Base-by-base conservation (phyloP, 2,888 invertebrate species). In the Hyposoter dolosus region DNA sequence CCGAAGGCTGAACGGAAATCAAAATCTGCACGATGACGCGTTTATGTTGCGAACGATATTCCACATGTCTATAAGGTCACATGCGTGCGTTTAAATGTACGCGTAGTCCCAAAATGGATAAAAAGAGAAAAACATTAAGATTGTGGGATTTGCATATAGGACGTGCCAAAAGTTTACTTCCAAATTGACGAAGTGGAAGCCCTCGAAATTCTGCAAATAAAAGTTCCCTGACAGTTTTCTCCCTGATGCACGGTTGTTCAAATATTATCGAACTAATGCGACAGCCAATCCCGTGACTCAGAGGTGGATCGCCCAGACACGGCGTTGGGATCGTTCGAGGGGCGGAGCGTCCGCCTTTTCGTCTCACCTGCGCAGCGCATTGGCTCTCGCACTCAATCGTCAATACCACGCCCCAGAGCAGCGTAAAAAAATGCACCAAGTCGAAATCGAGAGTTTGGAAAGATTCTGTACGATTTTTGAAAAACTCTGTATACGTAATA, bases 1-100 rank as follows among this genome's bases (percentile, higher is more conserved):
- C 17, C 72, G 50, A 72, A 80, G 72, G 65, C 65, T 35, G 32
- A 45, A 72, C 63, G 65, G 65, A 80, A 80, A 80, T 77, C 66
- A 45, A 80, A 71, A 72, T 19, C 77, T 53, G 43, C 35, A 17
- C 28, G 53, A 78, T 53, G 77, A 68, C 43, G 78, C 68, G 56
- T 56, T 15, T 56, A 23, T 40, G 53, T 66, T 19, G 15, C 45
- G 15, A 78, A 69, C 17, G 53, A 78, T 69, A 56, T 43, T n/a
- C 43, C 40, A 15, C 40, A 53, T 63, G 50, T 53, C 17, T 32
- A 43, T 53, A 53, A 23, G 28, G 72, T 71, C 72, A 72, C 9
- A n/a, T 6, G 23, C 40, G 53, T 71, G 10, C 45, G 47, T 28
- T 15, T 60, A 19, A 10, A 17, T 40, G 19, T 53, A 74, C 63